Evolutionary conservation across 2,113 vertebrate species (phyloP).

Genomic region (Etheostoma cragini): DNA sequence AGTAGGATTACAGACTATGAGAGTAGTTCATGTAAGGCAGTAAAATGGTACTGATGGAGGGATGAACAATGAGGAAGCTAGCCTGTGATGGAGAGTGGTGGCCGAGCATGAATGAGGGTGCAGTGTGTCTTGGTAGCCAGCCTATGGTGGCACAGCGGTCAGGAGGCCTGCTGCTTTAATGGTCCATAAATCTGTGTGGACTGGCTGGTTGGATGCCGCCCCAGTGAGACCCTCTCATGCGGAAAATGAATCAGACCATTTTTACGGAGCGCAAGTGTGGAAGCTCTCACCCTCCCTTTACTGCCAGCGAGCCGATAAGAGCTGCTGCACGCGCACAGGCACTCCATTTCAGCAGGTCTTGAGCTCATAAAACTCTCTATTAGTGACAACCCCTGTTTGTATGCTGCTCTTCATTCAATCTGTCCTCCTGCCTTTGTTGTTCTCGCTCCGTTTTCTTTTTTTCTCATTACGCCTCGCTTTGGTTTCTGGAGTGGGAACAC

Average conservation of each 20-base stretch:
- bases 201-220: constrained; percentile 86
- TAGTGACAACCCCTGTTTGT: constrained; percentile 90
- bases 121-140: constrained; percentile 70
- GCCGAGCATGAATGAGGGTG: constrained; percentile 73
- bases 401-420: constrained; percentile 80
- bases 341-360: constrained; percentile 85
- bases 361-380: constrained; percentile 93
- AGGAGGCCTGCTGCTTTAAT: constrained; percentile 95
- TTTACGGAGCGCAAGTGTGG: constrained; percentile 87
- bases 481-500: constrained; percentile 53
- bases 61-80: constrained; percentile 73
- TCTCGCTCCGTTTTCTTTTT: constrained; percentile 13
- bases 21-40: constrained; percentile 65
- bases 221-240: constrained; percentile 93
- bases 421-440: constrained; percentile 64
- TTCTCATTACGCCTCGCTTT: constrained; percentile 41
- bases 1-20: constrained; percentile 62
- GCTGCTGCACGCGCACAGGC: constrained; percentile 79
- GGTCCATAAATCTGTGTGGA: constrained; percentile 96
- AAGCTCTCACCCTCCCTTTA: constrained; percentile 78
- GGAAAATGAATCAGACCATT: constrained; percentile 95
- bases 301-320: constrained; percentile 89
- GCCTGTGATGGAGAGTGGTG: constrained; percentile 68
- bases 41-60: constrained; percentile 70
- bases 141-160: constrained; percentile 79